phyloP scores from a whole-genome alignment of 2,888 invertebrate genomes.

The Nomada fucata region DNA sequence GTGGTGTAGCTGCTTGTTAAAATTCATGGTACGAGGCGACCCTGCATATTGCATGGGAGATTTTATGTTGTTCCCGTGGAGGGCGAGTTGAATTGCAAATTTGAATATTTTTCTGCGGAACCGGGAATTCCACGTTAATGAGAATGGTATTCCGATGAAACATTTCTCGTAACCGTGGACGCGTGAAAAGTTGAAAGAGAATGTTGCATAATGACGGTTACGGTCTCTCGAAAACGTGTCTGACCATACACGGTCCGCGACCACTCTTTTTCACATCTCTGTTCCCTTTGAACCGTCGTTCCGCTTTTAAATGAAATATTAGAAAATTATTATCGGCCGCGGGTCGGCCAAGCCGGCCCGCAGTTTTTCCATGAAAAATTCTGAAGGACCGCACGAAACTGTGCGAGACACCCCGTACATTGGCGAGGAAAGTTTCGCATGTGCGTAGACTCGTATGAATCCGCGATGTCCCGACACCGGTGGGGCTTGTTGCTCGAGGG shows the following conservation, averaged over 20 bases:
- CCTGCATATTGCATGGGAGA: conserved; percentile 27
- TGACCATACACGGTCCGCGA: background rate
- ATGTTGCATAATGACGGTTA: no score
- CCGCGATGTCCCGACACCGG: conserved; percentile 39
- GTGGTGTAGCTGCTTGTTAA: conserved; percentile 17
- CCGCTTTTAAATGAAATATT: no score
- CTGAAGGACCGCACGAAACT: background rate
- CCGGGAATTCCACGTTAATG: background rate
- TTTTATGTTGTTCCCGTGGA: background rate
- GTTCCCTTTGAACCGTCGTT: background rate
- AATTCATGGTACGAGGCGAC: conserved; percentile 21
- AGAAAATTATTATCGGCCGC: background rate
- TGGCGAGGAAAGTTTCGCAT: background rate
- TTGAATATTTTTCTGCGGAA: background rate
- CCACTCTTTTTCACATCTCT: background rate
- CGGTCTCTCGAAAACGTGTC: background rate
- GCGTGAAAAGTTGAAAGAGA: no score
- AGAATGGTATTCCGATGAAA: background rate
- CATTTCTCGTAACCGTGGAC: no score
- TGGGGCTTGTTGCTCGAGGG: conserved; percentile 62
- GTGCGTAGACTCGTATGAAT: conserved; percentile 29
- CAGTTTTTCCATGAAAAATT: background rate
- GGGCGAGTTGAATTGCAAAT: conserved; percentile 8
- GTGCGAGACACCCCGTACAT: conserved; percentile 19
- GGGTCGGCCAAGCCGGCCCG: background rate